phyloP scores from a whole-genome alignment of 2,888 invertebrate species.

The Lymantria dispar region DNA sequence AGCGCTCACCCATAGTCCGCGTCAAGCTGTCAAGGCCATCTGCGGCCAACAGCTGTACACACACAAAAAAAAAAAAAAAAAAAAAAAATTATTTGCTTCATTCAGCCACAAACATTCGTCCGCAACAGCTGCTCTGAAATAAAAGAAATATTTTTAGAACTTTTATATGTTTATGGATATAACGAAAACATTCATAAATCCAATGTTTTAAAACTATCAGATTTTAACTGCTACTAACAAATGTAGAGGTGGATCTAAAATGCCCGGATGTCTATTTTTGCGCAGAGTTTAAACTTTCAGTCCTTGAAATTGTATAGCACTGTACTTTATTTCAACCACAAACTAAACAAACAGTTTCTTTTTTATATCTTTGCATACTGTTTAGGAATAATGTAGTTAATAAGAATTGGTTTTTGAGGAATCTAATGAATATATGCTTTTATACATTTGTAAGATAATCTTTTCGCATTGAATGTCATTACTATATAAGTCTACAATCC shows the following conservation, averaged over 20 bases:
- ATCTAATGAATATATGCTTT: too few relatives aligned
- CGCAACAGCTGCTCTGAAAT: constrained; percentile 2
- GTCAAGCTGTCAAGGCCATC: too few relatives aligned
- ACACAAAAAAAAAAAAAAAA: too few relatives aligned
- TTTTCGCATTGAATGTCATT: too few relatives aligned
- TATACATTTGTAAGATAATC: too few relatives aligned
- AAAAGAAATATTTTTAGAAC: constrained; percentile 1
- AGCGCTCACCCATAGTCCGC: too few relatives aligned
- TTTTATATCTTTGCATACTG: neutral
- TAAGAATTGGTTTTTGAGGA: too few relatives aligned
- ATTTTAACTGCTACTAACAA: neutral
- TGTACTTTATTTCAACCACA: constrained; percentile 2
- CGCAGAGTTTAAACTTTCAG: neutral
- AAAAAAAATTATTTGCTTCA: too few relatives aligned
- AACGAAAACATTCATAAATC: constrained; percentile 2
- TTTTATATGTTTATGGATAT: constrained; percentile 2
- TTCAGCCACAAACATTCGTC: neutral
- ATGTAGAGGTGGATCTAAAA: neutral
- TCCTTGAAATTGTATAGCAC: neutral
- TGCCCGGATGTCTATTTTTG: neutral
- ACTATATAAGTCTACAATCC: too few relatives aligned
- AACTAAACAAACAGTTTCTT: constrained; percentile 2
- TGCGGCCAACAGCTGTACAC: too few relatives aligned
- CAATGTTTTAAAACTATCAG: constrained; percentile 1
- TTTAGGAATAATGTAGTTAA: neutral